Percentiles rank a stretch among this genome's conserved stretches.
Conservation (phyloP, 1,140 invertebrate genomes). For the Anastrepha ludens region DNA sequence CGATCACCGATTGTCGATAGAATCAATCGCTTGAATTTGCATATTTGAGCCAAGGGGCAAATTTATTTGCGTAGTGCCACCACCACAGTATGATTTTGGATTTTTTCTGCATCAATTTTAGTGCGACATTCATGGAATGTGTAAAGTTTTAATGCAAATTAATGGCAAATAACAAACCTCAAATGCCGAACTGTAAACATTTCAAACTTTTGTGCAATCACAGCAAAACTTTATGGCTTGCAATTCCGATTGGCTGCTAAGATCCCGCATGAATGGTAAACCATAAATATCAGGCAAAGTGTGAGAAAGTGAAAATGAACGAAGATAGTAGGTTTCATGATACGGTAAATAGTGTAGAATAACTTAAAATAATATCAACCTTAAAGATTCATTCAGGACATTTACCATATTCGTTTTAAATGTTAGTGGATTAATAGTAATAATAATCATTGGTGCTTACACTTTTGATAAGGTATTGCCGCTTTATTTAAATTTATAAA, state of each 20-base stretch:
- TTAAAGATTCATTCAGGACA: too few species aligned
- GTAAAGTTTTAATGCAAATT: not conserved
- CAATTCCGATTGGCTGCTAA: not conserved
- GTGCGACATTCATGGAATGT: not conserved
- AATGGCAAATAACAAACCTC: slow-evolving; percentile 3
- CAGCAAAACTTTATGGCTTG: slow-evolving; percentile 7
- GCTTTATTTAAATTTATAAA: too few species aligned
- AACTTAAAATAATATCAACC: too few species aligned
- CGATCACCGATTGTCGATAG: slow-evolving; percentile 31
- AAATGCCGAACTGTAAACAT: not conserved
- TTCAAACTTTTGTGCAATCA: not conserved
- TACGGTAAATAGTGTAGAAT: too few species aligned
- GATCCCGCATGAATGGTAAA: not conserved
- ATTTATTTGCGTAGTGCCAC: slow-evolving; percentile 47
- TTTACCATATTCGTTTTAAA: too few species aligned
- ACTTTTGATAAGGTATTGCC: too few species aligned
- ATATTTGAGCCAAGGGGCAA: slow-evolving; percentile 41
- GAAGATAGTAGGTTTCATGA: not conserved
- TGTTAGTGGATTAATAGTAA: too few species aligned
- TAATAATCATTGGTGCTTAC: too few species aligned
- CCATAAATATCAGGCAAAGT: not conserved
- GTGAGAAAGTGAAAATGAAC: not conserved
- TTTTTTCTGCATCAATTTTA: not conserved
- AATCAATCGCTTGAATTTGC: slow-evolving; percentile 31
- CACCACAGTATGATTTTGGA: not conserved